phyloP scores from a whole-genome alignment of 2,797 vertebrate genomes.

The Diglossa cyanea region DNA sequence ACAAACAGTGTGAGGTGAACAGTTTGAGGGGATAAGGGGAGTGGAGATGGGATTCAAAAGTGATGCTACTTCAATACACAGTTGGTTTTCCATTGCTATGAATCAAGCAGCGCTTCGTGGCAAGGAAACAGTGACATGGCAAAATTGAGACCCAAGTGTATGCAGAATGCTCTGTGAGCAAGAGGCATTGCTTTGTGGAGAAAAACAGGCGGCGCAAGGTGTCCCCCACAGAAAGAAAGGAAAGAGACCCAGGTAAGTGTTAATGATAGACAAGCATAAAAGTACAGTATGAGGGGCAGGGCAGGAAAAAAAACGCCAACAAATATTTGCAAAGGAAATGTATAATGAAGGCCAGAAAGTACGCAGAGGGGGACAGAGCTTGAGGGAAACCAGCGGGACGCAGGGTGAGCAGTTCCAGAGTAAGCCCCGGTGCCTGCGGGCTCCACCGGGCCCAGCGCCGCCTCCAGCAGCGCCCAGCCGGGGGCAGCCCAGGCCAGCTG shows the following conservation, averaged over 20 bases:
- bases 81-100: not conserved
- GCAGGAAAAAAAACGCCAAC: fast-evolving
- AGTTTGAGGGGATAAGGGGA: not conserved
- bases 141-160: not conserved
- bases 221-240: fast-evolving
- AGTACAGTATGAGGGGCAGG: not conserved
- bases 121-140: not conserved
- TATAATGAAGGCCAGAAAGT: not conserved
- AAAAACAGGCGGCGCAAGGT: not conserved
- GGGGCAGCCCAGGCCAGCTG: not conserved
- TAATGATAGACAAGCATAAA: not conserved
- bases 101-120: not conserved
- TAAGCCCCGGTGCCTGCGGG: fast-evolving
- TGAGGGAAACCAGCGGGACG: not conserved
- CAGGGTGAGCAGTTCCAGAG: not conserved
- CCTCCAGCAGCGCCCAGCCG: not conserved
- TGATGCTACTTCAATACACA: not conserved
- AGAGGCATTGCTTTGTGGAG: not conserved
- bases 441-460: not conserved
- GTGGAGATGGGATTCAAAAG: not conserved
- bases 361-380: fast-evolving
- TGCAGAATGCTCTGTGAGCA: not conserved
- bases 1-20: not conserved
- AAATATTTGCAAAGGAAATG: not conserved
- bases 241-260: not conserved